Evolutionary conservation across 2,888 invertebrate species (phyloP).

Genomic region (Stenoptilia bipunctidactyla): DNA sequence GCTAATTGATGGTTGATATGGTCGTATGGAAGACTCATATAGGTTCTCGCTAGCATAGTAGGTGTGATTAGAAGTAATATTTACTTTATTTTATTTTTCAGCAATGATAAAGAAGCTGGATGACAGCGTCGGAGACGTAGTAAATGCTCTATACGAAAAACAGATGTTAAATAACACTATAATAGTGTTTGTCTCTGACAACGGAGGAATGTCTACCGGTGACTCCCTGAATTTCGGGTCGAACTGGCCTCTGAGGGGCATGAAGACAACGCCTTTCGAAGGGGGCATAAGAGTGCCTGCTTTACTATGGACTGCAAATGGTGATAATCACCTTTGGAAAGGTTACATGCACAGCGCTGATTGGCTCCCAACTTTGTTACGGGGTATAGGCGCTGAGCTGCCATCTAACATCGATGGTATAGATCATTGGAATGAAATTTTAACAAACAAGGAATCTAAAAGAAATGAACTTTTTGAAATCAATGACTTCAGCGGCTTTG

Average conservation of each 20-base stretch:
- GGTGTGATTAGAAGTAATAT: not conserved
- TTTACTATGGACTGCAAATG: conserved; percentile 74
- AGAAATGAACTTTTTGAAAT: conserved; percentile 43
- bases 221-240: conserved; percentile 79
- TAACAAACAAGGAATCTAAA: conserved; percentile 27
- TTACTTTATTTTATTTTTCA: conserved; percentile 34
- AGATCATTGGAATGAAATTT: conserved; percentile 45
- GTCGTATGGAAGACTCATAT: too few relatives aligned
- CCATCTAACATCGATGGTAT: conserved; percentile 41
- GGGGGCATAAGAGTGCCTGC: conserved; percentile 84
- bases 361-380: conserved; percentile 82
- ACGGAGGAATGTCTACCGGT: conserved; percentile 85
- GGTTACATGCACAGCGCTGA: conserved; percentile 82
- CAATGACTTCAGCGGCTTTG: conserved; percentile 38
- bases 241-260: conserved; percentile 83
- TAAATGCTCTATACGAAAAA: conserved; percentile 74
- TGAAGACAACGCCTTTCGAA: conserved; percentile 85
- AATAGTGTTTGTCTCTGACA: conserved; percentile 89
- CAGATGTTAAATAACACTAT: conserved; percentile 85
- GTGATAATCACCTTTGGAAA: conserved; percentile 50
- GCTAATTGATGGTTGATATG: too few relatives aligned
- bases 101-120: conserved; percentile 90
- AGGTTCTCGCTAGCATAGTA: too few relatives aligned
- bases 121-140: conserved; percentile 83
- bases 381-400: conserved; percentile 31